Evolutionary conservation across 2,888 invertebrate genomes (phyloP), one percentile per base, ranked within the genome.

Genomic region (Gymnoscelis rufifasciata): DNA sequence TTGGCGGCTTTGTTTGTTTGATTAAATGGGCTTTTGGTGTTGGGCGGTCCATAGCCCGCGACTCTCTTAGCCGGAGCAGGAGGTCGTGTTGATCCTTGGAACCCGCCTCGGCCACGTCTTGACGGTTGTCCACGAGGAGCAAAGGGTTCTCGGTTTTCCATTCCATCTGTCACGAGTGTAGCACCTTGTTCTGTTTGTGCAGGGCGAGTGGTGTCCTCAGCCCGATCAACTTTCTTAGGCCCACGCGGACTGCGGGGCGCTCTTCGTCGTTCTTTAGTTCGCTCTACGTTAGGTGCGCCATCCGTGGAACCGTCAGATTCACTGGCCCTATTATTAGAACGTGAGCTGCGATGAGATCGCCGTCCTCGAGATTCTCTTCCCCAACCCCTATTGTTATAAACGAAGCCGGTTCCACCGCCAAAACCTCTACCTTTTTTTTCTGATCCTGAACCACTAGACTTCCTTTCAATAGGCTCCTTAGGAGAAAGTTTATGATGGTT

Each of bases 51-150:
- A 71, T 94, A 95, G 3, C 93, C 93, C 56, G 94, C 91, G 47
- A 93, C 91, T 56, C 93, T 88, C 46, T 92, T 90, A 13, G 89
- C 83, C 4, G 88, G 81, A 14, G 88, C 86, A n/a, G 84, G 84
- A 6, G 83, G 86, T n/a, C 88, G 74, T 1, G 75, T 57, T 1
- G 80, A 65, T 13, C 87, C 87, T 55, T 84, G 86, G 59, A 86
- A 87, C 19, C 87, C 87, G 10, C 94, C 95, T 51, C 97, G 90
- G 3, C 97, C 97, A 47, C 96, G 92, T 39, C 96, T 89, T 1
- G 96, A 96, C 0, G 97, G 97, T 74, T 96, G 96, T 0, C 97
- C 97, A 13, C 95, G 91, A 0, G 96, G 96, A 1, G 94, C 93
- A 78, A 96, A 96, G 37, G 93, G 94, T 65, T 94, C 94, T 46